phyloP scores from a whole-genome alignment of 1,140 invertebrate genomes.

The Euglossa dilemma region DNA sequence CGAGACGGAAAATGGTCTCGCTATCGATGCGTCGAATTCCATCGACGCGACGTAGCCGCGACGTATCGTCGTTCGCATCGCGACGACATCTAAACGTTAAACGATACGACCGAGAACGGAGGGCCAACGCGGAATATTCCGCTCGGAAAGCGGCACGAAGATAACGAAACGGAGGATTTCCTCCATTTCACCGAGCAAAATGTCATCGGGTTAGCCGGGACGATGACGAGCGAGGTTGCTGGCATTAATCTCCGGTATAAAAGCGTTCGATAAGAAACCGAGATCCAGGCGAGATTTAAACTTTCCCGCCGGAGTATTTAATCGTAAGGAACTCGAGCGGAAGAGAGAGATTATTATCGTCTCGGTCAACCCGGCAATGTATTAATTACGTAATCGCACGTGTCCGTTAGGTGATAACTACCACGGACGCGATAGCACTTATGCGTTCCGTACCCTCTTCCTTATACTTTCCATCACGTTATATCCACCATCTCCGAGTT shows the following conservation, averaged over 20 bases:
- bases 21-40: constrained; percentile 4
- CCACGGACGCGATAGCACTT: not conserved
- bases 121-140: constrained; percentile 18
- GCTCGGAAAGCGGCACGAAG: constrained; percentile 21
- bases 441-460: not conserved
- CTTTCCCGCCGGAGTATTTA: not conserved
- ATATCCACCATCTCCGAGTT: not conserved
- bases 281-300: not conserved
- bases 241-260: not conserved
- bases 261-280: not conserved
- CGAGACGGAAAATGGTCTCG: not conserved
- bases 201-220: not conserved
- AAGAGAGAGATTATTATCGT: constrained; percentile 11
- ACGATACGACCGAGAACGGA: constrained; percentile 5
- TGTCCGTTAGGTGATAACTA: not conserved
- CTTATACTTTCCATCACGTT: not conserved
- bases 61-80: not conserved
- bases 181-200: not conserved
- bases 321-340: not conserved
- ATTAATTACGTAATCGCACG: constrained; percentile 22
- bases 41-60: not conserved
- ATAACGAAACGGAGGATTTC: constrained; percentile 25
- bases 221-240: not conserved
- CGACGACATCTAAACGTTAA: not conserved
- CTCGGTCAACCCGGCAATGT: not conserved